Evolutionary conservation across 2,888 invertebrate genomes (phyloP), one percentile per base, ranked within the genome.

Genomic region (Apeira syringaria): DNA sequence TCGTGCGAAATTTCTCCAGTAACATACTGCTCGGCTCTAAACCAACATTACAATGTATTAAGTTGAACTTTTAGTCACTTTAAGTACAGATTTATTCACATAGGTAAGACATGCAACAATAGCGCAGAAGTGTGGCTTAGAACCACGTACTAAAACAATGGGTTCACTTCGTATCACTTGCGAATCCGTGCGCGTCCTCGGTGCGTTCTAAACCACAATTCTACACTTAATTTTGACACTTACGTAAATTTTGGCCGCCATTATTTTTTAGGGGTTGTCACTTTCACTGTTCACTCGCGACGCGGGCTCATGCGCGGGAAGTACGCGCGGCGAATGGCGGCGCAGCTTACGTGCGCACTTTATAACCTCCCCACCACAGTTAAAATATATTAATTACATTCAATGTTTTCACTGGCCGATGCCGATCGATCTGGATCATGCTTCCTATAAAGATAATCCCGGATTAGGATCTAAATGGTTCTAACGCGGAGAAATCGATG

Each of bases 241-340:
- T 88, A 88, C 88, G 83, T 87, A 87, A 77, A 87, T 69, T 85
- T 85, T 86, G 73, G 84, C 80, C 78, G 86, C 81, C 88, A 88
- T 88, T 63, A 75, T 84, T 65, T 84, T 65, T 77, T 84, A 72
- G 59, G 64, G 68, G 72, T 71, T 74, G 75, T 70, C 81, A 80
- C 69, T 80, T 73, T 78, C 75, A 81, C 76, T 72, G 70, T 62
- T 81, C 83, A 83, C 83, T 80, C 85, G 83, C 84, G 86, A 69
- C 61, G 66, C 76, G 70, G 64, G 74, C 79, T 69, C 80, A 72
- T 77, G 84, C 86, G 86, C 83, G 73, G 68, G 61, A 60, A 59
- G 64, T 65, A 68, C 76, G 85, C 88, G 83, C 87, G 79, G 80
- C 78, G 87, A 87, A 87, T 87, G 87, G 80, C 80, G 68, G 59